Evolutionary conservation across 1,140 invertebrate species (phyloP).

Genomic region (Atta texana): DNA sequence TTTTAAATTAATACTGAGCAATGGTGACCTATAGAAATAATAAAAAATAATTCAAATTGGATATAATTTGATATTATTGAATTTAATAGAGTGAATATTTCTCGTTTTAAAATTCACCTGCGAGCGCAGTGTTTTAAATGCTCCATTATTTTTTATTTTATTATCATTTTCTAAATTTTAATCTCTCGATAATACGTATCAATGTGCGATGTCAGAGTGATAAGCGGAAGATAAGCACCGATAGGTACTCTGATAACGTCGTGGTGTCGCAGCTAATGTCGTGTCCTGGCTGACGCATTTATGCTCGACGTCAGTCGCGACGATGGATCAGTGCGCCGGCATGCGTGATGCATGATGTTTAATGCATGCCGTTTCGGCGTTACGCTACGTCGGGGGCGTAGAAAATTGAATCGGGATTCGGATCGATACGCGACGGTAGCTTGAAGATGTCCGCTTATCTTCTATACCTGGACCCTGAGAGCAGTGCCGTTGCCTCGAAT

Average conservation of each 20-base stretch:
- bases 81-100: not conserved
- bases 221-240: slow-evolving; percentile 1
- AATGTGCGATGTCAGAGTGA: not conserved
- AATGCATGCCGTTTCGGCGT: slow-evolving; percentile 71
- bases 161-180: not conserved
- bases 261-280: slow-evolving; percentile 27
- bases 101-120: not conserved
- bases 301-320: slow-evolving; percentile 48
- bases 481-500: slow-evolving; percentile 61
- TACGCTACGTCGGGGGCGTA: slow-evolving; percentile 62
- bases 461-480: slow-evolving; percentile 55
- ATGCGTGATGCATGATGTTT: slow-evolving; percentile 71
- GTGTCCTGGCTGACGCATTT: slow-evolving; percentile 49
- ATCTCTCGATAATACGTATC: not conserved
- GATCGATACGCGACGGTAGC: slow-evolving; percentile 71
- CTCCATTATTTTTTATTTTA: slow-evolving; percentile 6
- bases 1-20: no score
- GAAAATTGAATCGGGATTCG: slow-evolving; percentile 76
- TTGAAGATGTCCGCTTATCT: slow-evolving; percentile 70
- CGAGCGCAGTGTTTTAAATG: not conserved
- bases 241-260: slow-evolving; percentile 9
- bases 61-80: no score
- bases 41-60: no score
- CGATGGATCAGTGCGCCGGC: slow-evolving; percentile 63
- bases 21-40: no score